Evolutionary conservation across 2,113 vertebrate genomes (phyloP).

Genomic region (Galeopterus variegatus): DNA sequence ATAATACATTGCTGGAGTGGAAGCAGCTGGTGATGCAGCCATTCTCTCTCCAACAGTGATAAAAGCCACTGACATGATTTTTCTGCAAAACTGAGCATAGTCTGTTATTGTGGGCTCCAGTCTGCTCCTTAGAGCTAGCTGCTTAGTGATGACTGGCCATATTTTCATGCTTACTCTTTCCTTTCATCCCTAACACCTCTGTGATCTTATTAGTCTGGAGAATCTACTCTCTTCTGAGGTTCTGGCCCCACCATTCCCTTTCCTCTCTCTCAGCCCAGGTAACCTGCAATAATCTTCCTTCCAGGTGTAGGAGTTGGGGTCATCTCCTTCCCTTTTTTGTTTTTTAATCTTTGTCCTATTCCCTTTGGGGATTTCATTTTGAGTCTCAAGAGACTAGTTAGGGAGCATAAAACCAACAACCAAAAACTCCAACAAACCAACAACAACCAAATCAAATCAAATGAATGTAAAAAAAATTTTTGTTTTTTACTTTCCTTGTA

Average conservation of each 20-base stretch:
- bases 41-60: background rate
- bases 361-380: conserved; percentile 46
- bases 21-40: background rate
- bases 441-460: background rate
- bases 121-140: background rate
- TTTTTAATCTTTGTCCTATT: conserved; percentile 10
- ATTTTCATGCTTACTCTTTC: background rate
- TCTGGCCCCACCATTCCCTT: background rate
- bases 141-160: background rate
- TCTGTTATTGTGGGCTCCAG: background rate
- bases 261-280: background rate
- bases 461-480: background rate
- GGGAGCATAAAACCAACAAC: background rate
- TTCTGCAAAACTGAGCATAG: background rate
- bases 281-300: background rate
- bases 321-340: background rate
- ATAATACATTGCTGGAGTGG: background rate
- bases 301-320: background rate
- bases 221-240: background rate
- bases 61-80: background rate
- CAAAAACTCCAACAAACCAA: background rate
- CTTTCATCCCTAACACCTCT: background rate
- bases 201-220: background rate
- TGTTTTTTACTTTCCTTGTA: background rate
- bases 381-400: background rate